Conservation (phyloP, 2,797 vertebrate genomes). For the Eulemur rubriventer region DNA sequence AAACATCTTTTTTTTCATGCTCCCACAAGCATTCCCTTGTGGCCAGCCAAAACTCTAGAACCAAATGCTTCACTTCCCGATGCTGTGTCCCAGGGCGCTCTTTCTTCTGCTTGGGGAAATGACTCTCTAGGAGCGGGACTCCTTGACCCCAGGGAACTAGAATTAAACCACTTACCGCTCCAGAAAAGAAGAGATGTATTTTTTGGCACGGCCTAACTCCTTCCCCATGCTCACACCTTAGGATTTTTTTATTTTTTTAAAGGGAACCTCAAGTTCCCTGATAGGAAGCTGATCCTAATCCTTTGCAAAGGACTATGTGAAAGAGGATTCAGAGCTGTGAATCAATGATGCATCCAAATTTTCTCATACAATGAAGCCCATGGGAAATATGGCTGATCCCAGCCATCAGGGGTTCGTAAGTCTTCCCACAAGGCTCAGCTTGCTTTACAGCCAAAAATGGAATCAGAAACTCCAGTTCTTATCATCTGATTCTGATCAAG, state of each 20-base stretch:
- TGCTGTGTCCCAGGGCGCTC: rapidly evolving
- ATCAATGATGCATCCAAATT: not conserved
- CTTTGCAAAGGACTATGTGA: not conserved
- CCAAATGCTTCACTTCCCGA: not conserved
- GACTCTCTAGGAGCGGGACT: not conserved
- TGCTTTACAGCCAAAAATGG: conserved; percentile 23
- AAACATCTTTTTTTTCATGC: not conserved
- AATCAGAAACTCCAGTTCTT: not conserved
- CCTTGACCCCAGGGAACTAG: not conserved
- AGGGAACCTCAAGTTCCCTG: not conserved
- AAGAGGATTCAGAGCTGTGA: not conserved
- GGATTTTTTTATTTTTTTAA: not conserved
- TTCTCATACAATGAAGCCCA: not conserved
- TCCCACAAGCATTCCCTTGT: not conserved
- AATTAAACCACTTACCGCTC: not conserved
- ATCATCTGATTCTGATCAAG: conserved; percentile 57
- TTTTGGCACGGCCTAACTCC: not conserved
- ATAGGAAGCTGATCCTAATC: not conserved
- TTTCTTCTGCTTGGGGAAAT: not conserved
- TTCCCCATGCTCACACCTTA: not conserved
- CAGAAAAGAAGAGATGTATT: not conserved
- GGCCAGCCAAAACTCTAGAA: not conserved
- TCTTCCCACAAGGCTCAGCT: not conserved
- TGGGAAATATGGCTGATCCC: not conserved
- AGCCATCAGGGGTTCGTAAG: not conserved